Evolutionary conservation across 2,888 invertebrate genomes (phyloP).

Genomic region (Hoplodrina ambigua): DNA sequence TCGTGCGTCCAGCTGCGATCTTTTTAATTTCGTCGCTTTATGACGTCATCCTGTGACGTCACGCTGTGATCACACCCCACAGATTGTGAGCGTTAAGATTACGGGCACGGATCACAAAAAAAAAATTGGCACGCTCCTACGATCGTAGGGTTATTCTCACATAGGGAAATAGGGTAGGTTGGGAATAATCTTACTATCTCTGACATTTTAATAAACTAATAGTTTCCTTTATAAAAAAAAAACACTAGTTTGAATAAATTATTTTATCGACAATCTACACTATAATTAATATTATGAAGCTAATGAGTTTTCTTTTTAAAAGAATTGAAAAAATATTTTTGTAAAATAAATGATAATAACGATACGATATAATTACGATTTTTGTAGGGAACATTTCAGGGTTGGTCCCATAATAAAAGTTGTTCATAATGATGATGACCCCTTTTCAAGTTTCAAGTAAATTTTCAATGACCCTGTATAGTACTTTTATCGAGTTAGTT

Average conservation of each 20-base stretch:
- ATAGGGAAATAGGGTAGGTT: not conserved
- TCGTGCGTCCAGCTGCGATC: slow-evolving; percentile 60
- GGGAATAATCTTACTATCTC: not conserved
- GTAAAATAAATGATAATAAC: no score
- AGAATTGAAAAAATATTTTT: no score
- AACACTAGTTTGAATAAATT: not conserved
- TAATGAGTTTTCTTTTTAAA: no score
- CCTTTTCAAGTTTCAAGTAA: no score
- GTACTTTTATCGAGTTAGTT: no score
- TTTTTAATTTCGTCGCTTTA: slow-evolving; percentile 64
- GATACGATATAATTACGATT: no score
- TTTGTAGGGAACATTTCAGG: no score
- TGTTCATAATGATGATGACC: no score
- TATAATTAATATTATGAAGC: no score
- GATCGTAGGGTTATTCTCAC: slow-evolving; percentile 9
- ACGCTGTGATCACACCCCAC: slow-evolving; percentile 53
- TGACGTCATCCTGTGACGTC: slow-evolving; percentile 51
- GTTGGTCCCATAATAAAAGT: no score
- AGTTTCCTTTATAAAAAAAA: not conserved
- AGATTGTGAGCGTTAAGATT: slow-evolving; percentile 56
- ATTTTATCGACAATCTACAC: not conserved
- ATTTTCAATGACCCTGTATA: no score
- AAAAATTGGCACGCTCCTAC: slow-evolving; percentile 36
- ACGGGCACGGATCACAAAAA: slow-evolving; percentile 40
- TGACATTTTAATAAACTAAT: not conserved